phyloP scores from a whole-genome alignment of 2,113 vertebrate species.

The Propithecus coquereli region DNA sequence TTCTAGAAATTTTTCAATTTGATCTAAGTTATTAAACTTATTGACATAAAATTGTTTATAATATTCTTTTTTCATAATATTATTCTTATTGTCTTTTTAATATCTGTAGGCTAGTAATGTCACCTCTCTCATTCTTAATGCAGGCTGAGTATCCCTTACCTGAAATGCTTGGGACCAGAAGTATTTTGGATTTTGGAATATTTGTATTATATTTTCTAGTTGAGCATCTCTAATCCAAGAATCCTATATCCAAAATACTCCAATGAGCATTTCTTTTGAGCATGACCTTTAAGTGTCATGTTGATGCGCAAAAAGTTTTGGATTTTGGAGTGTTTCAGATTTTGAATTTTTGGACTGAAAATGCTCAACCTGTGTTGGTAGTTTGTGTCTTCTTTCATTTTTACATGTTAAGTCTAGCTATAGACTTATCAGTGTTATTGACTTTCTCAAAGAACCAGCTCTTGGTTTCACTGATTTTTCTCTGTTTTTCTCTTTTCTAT shows the following conservation, averaged over 20 bases:
- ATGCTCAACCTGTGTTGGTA: background rate
- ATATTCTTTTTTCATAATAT: background rate
- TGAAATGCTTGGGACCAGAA: too few relatives aligned
- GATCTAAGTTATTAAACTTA: background rate
- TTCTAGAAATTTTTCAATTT: background rate
- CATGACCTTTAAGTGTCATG: background rate
- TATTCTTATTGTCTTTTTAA: background rate
- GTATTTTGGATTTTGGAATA: too few relatives aligned
- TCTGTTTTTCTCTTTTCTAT: background rate
- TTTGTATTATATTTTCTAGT: background rate
- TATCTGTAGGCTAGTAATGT: background rate
- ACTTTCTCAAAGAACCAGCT: background rate
- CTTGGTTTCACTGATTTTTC: background rate
- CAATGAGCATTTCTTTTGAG: background rate
- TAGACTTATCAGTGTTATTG: background rate
- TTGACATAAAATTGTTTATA: background rate
- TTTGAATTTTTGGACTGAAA: background rate
- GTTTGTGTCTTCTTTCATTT: background rate
- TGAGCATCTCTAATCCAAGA: background rate
- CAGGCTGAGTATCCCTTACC: too few relatives aligned
- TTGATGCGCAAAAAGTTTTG: background rate
- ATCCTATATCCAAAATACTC: background rate
- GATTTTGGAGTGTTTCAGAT: background rate
- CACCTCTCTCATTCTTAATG: background rate
- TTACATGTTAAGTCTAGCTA: background rate